These are phyloP conservation scores for Pithys albifrons DNA, from an alignment of 2,113 vertebrate genomes.

Conservation along the genomic window DNA sequence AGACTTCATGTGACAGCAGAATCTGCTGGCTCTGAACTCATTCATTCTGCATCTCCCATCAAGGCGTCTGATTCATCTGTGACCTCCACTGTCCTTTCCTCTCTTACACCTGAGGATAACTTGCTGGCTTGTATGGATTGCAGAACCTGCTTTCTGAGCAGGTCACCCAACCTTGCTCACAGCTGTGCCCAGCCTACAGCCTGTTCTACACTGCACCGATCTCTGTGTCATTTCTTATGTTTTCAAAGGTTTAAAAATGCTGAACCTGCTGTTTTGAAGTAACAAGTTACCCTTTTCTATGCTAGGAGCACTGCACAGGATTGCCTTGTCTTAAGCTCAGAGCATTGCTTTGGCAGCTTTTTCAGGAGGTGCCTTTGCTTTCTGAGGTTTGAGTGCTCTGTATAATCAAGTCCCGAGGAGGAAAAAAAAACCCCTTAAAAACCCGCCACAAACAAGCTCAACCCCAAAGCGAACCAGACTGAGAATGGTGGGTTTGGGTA, in stretches of 20 bases:
- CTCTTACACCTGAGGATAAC: background rate
- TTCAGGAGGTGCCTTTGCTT: background rate
- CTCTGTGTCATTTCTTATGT: background rate
- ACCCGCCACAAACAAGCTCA: background rate
- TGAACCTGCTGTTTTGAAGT: background rate
- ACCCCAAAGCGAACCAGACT: background rate
- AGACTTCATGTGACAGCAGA: rapidly evolving
- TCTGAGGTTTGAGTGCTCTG: background rate
- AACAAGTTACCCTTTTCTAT: rapidly evolving
- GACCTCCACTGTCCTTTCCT: background rate
- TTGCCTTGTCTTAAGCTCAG: background rate
- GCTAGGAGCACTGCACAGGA: background rate
- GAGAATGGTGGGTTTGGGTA: background rate
- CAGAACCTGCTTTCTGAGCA: background rate
- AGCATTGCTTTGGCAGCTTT: background rate
- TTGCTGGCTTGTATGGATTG: rapidly evolving
- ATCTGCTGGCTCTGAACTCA: background rate
- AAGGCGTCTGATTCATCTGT: rapidly evolving
- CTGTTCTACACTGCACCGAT: rapidly evolving
- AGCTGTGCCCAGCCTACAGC: background rate
- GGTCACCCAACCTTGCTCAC: background rate
- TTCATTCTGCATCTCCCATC: background rate
- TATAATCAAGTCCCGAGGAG: background rate
- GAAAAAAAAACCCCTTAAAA: background rate
- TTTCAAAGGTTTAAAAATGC: background rate